Base-by-base conservation (phyloP, 2,113 vertebrate species). In the Balaeniceps rex region DNA sequence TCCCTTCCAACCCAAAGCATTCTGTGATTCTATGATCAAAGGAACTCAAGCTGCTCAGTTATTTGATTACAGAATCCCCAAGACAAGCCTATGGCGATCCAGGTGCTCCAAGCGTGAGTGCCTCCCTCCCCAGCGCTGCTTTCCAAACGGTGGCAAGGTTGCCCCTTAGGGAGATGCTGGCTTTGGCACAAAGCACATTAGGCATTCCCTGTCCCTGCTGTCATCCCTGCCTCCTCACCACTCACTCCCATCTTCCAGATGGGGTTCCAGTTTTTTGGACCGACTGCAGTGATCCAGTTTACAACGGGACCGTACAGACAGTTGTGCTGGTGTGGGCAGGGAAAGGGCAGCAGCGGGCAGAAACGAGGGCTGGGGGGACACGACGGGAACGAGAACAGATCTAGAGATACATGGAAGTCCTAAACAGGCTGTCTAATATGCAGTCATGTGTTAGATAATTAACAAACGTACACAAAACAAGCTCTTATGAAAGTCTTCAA, bases 291-390 rank as follows among this genome's bases (percentile, higher is more conserved):
- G 49, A 38, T 44, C 7, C 58, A 14, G 23, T 12, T 72, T 13
- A 29, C 38, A 33, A 15, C 0, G 1, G 58, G 19, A 58, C 24
- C 9, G 2, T 6, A 5, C 5, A 14, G 51, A 28, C 8, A 31
- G 33, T 1, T 0, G 9, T 24, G 54, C 23, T 80, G 71, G 34
- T 42, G 19, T 17, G 40, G 38, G 64, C n/a, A 94, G 54, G 24
- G 16, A 31, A 74, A 44, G 21, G 64, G 51, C 61, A 77, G 52
- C 19, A 16, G 5, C 1, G 3, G 42, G 42, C 66, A 87, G 63
- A 51, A 65, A 44, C 1, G 16, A 75, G 38, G 61, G 23, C 42
- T 68, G 4, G 6, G 6, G 13, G 10, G 11, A 40, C 12, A 87
- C 10, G 36, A 24, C 4, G 16, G 44, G 65, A 83, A 54, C 1